A percentile compares a stretch with the other conserved stretches of the same genome.
These are phyloP conservation scores for Erebia aethiops DNA, from an alignment of 2,888 invertebrate species.

Conservation along the genomic window DNA sequence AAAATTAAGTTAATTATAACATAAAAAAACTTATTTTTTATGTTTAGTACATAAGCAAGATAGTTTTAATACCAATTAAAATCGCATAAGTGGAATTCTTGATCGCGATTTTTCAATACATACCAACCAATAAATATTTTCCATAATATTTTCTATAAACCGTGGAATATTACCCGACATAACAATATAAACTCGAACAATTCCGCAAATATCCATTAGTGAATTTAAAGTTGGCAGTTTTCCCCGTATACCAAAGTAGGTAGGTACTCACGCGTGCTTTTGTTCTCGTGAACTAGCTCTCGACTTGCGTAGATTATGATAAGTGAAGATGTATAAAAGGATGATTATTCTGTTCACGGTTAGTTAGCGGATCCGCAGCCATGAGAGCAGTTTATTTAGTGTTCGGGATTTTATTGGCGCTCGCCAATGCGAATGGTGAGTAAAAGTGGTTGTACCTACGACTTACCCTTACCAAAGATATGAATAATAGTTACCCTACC, in stretches of 20 bases:
- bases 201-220: conserved; percentile 27
- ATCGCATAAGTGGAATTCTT: not conserved
- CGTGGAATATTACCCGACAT: conserved; percentile 18
- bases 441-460: not conserved
- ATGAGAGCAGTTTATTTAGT: conserved; percentile 58
- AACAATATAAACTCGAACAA: conserved; percentile 24
- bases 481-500: not conserved
- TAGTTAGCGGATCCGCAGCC: conserved; percentile 49
- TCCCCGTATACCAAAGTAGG: conserved; percentile 49
- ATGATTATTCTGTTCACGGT: conserved; percentile 44
- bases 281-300: conserved; percentile 58
- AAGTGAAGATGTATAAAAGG: conserved; percentile 68
- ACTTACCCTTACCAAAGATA: not conserved
- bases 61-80: conserved; percentile 9
- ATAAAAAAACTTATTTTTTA: too few species aligned
- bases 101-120: not conserved
- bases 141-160: conserved; percentile 1
- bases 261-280: conserved; percentile 36
- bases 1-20: too few species aligned
- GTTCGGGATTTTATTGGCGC: conserved; percentile 47
- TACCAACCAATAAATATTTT: too few species aligned
- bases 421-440: conserved; percentile 48
- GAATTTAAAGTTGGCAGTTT: conserved; percentile 45
- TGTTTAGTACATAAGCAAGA: not conserved
- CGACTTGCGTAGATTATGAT: conserved; percentile 56